These are phyloP conservation scores for Poeciliopsis retropinna DNA, from an alignment of 2,113 vertebrate genomes.

Conservation along the genomic window DNA sequence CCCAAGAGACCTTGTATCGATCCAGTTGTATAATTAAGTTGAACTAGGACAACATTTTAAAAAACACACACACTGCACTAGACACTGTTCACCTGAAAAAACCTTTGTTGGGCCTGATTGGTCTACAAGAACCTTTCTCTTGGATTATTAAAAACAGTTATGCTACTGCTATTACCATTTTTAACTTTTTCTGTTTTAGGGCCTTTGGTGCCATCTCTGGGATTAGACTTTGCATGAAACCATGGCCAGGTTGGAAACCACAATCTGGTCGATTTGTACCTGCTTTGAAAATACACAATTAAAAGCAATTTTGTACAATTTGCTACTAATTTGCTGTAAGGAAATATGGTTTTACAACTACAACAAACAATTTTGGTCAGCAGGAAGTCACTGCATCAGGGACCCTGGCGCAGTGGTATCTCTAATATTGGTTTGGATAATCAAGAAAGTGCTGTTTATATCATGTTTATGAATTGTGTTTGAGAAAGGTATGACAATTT, in stretches of 20 bases:
- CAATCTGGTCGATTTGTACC: background rate
- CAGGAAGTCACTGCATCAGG: background rate
- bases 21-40: background rate
- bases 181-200: background rate
- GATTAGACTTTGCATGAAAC: background rate
- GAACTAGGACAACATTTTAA: background rate
- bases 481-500: background rate
- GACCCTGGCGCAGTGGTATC: background rate
- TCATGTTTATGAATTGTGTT: background rate
- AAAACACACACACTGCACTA: background rate
- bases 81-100: background rate
- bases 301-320: background rate
- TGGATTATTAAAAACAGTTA: background rate
- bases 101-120: background rate
- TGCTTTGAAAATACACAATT: background rate
- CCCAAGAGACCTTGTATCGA: background rate
- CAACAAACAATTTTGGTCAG: too few relatives aligned
- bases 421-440: background rate
- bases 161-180: background rate
- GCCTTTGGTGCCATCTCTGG: background rate
- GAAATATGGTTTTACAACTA: background rate
- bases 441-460: background rate
- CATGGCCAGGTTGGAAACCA: background rate
- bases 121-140: too few relatives aligned
- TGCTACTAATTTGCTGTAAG: background rate